Conservation (phyloP, 2,888 invertebrate genomes). For the Capitulum mitella region DNA sequence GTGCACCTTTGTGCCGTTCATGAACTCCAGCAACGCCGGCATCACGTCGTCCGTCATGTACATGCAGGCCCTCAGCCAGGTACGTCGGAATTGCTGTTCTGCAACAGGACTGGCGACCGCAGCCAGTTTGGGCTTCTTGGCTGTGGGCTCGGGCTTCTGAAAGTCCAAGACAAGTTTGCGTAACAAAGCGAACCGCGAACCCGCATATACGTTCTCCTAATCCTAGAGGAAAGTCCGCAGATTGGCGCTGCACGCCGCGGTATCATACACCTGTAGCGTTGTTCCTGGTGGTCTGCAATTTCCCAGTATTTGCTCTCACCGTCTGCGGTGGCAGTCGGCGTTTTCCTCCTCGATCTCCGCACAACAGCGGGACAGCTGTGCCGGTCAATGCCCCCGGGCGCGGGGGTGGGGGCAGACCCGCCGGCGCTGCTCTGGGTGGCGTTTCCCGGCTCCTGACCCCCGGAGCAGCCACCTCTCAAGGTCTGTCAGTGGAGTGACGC, state of each 20-base stretch:
- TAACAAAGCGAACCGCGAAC: too few species aligned
- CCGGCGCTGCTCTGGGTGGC: too few species aligned
- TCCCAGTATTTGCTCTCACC: neutral
- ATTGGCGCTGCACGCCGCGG: neutral
- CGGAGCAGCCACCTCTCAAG: too few species aligned
- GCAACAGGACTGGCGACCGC: neutral
- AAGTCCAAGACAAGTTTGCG: too few species aligned
- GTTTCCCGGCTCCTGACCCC: too few species aligned
- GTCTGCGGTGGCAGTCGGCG: neutral
- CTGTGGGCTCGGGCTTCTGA: too few species aligned
- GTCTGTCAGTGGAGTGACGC: too few species aligned
- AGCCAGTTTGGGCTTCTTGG: neutral
- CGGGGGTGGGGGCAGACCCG: too few species aligned
- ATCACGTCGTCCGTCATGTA: conserved; percentile 20
- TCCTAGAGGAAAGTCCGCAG: neutral
- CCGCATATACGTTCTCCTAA: too few species aligned
- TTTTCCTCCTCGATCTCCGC: too few species aligned
- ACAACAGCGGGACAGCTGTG: too few species aligned
- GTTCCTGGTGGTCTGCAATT: neutral
- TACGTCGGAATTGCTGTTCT: neutral
- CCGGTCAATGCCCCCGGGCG: too few species aligned
- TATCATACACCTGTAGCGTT: neutral
- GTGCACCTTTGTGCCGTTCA: conserved; percentile 18
- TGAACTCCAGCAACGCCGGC: conserved; percentile 4
- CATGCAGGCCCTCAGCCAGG: neutral